Conservation (phyloP, 2,113 vertebrate genomes). For the Syrrhaptes paradoxus region DNA sequence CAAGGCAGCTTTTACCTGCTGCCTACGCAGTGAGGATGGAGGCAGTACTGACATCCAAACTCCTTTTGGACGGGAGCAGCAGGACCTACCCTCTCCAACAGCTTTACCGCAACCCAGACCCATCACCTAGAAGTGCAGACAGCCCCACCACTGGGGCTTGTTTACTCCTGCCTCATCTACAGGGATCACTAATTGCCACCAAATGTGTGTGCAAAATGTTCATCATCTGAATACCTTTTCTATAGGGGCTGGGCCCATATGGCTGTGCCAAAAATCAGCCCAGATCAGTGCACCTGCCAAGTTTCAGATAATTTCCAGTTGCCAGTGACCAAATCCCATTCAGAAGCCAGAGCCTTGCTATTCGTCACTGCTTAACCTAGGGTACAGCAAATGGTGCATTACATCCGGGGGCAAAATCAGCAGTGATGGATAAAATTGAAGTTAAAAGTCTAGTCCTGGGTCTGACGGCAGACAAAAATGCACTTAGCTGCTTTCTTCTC, state of each 20-base stretch:
- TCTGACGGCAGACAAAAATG: neutral
- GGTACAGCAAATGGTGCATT: neutral
- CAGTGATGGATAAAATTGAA: neutral
- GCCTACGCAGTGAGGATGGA: neutral
- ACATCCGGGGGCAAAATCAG: neutral
- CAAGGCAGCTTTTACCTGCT: neutral
- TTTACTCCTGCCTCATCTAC: neutral
- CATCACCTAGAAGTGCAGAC: neutral
- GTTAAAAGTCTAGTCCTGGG: neutral
- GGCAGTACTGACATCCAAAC: neutral
- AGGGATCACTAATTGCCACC: neutral
- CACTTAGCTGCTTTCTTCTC: neutral
- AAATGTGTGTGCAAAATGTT: neutral
- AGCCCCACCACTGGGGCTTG: neutral
- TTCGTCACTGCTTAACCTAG: neutral
- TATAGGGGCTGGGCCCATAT: fast-evolving
- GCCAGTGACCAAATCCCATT: neutral
- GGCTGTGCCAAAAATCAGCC: neutral
- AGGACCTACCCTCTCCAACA: neutral
- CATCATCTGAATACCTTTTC: neutral
- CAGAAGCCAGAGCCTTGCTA: neutral
- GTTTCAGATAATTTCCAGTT: neutral
- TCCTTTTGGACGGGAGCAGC: neutral
- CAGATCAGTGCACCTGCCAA: neutral
- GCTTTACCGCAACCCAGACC: neutral